Conservation (phyloP, 2,888 invertebrate species). For the Choreutis nemorana region DNA sequence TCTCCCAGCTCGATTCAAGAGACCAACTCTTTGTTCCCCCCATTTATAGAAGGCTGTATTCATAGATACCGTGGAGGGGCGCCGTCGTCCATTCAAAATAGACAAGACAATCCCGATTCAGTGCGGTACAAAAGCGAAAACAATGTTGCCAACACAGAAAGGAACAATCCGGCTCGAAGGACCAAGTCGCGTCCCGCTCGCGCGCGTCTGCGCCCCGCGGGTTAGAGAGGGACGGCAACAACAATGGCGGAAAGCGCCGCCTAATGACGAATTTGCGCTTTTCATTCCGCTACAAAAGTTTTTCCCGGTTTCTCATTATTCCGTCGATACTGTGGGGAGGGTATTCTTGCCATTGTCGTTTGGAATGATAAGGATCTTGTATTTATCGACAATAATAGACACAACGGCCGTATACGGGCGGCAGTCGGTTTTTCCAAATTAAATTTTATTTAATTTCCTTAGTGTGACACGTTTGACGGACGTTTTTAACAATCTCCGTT, state of each 20-base stretch:
- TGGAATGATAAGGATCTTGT: conserved; percentile 50
- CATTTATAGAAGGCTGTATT: too few species aligned
- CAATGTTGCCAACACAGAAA: conserved; percentile 66
- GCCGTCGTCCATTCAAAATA: conserved; percentile 60
- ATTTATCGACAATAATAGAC: conserved; percentile 33
- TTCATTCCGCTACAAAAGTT: conserved; percentile 67
- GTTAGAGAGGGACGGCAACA: conserved; percentile 33
- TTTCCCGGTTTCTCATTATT: conserved; percentile 65
- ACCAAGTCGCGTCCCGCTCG: conserved; percentile 47
- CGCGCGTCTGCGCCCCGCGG: conserved; percentile 16
- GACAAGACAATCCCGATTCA: conserved; percentile 67
- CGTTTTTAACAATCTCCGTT: too few species aligned
- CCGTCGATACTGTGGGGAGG: conserved; percentile 58
- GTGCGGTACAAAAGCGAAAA: conserved; percentile 60
- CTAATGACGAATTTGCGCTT: conserved; percentile 68
- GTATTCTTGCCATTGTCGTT: conserved; percentile 45
- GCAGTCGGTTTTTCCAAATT: conserved; percentile 15
- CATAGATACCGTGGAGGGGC: conserved; percentile 58
- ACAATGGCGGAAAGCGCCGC: conserved; percentile 64
- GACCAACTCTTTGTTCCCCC: conserved; percentile 64
- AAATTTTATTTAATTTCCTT: conserved; percentile 15
- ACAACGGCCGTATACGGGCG: conserved; percentile 24
- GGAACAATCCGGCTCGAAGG: conserved; percentile 63
- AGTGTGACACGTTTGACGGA: too few species aligned
- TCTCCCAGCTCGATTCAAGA: conserved; percentile 60